These are phyloP conservation scores for Steinernema khuongi DNA, from an alignment of 1,140 invertebrate species.

Conservation along the genomic window DNA sequence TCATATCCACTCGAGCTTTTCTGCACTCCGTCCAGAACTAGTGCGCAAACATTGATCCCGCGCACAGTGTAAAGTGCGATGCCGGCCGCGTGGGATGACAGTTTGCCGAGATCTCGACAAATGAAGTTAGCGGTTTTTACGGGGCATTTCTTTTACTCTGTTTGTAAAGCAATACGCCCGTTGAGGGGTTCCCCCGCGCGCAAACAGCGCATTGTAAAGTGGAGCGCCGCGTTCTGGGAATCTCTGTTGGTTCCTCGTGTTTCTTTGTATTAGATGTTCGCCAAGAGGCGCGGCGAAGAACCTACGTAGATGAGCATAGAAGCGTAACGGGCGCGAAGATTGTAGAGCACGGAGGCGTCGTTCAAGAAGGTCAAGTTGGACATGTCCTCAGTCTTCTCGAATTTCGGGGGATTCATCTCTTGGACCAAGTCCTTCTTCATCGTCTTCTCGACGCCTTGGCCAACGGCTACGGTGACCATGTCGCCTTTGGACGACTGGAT, in stretches of 20 bases:
- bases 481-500: not conserved
- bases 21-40: no score
- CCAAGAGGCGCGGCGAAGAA: conserved; percentile 17
- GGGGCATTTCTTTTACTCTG: not conserved
- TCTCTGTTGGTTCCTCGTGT: conserved; percentile 14
- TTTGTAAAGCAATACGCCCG: no score
- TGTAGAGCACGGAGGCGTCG: conserved; percentile 96
- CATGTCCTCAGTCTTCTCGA: conserved; percentile 99
- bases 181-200: not conserved
- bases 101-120: not conserved
- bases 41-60: not conserved
- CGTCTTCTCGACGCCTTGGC: no score
- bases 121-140: not conserved
- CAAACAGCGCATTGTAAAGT: not conserved
- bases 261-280: not conserved
- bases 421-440: conserved; percentile 83
- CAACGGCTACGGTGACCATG: no score
- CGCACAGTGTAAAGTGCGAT: not conserved
- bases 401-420: conserved; percentile 99
- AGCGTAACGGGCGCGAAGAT: conserved; percentile 92
- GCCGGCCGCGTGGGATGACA: not conserved
- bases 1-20: no score
- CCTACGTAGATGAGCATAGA: conserved; percentile 46
- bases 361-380: conserved; percentile 97
- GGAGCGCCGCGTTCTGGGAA: conserved; percentile 11